Base-by-base conservation (phyloP, 2,888 invertebrate species). In the Lycia hirtaria region DNA sequence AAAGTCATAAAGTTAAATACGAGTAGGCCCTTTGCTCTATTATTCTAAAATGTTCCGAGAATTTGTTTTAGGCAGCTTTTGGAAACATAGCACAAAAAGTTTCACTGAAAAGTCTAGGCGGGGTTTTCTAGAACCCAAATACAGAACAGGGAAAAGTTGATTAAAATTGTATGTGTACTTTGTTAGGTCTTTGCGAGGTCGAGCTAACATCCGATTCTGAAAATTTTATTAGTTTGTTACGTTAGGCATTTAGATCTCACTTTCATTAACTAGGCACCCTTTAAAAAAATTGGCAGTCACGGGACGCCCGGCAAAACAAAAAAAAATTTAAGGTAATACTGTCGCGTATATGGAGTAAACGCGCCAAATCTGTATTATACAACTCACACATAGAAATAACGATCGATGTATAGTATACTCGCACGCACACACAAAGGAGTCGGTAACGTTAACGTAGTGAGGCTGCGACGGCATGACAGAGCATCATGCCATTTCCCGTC, bases 111-210 rank as follows among this genome's bases (percentile, higher is more conserved):
- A 20, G 28, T 19, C 33, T 22, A 38, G 26, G n/a, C n/a, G n/a
- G n/a, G 28, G 37, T 20, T 49, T 38, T 19, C 28, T 10, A 28
- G 40, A 49, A 49, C 7, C 17, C 20, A 40, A 33, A 54, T 40
- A 26, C 19, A 20, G 26, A n/a, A 24, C 33, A 33, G 40, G 47
- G 41, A 33, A n/a, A 43, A 40, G 47, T 52, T 57, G 57, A 57
- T 57, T 53, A 57, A 57, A 57, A 33, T 48, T 52, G 48, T 52
- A 57, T 41, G 48, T 9, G 30, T 15, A 57, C 35, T 52, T 57
- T 53, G 52, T 48, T 52, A 48, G 52, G 41, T 43, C 40, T 41
- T 30, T 12, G 17, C 6, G 19, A 30, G 24, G 15, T 20, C 35
- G 28, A 38, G 47, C 47, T 28, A 57, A 41, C 41, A 47, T 30